Conservation (phyloP, 1,140 invertebrate species). For the Planococcus citri region DNA sequence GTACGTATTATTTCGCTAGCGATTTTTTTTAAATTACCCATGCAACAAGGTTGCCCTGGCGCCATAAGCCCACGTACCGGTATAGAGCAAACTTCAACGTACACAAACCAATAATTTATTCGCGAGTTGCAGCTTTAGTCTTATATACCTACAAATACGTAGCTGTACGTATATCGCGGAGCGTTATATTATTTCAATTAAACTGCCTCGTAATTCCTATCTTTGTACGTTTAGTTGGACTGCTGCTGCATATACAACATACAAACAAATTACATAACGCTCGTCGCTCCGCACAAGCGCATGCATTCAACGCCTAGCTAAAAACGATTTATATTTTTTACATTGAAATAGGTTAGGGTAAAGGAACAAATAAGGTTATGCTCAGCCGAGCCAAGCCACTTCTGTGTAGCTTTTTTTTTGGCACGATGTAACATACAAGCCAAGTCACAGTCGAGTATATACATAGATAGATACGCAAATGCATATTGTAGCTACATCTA, state of each 20-base stretch:
- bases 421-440: neutral
- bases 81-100: no score
- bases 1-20: neutral
- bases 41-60: slow-evolving; percentile 19
- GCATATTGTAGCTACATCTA: no score
- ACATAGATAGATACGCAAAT: no score
- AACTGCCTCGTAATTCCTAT: slow-evolving; percentile 5
- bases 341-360: slow-evolving; percentile 7
- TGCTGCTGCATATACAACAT: no score
- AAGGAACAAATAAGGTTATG: slow-evolving; percentile 3
- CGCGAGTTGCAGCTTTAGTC: no score
- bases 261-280: slow-evolving; percentile 16
- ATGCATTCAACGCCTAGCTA: no score
- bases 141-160: no score
- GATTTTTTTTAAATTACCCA: slow-evolving; percentile 13
- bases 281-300: no score
- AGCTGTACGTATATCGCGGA: no score
- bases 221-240: neutral
- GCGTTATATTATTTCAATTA: slow-evolving; percentile 15
- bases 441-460: no score
- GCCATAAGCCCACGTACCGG: neutral
- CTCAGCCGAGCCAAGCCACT: neutral
- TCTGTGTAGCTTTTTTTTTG: neutral
- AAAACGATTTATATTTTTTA: neutral
- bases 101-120: slow-evolving; percentile 17